A percentile compares a stretch with the other conserved stretches of the same genome.
These are phyloP conservation scores for Henricia sp. DNA, from an alignment of 53 echinoderm and acorn worm species.

Conservation along the genomic window DNA sequence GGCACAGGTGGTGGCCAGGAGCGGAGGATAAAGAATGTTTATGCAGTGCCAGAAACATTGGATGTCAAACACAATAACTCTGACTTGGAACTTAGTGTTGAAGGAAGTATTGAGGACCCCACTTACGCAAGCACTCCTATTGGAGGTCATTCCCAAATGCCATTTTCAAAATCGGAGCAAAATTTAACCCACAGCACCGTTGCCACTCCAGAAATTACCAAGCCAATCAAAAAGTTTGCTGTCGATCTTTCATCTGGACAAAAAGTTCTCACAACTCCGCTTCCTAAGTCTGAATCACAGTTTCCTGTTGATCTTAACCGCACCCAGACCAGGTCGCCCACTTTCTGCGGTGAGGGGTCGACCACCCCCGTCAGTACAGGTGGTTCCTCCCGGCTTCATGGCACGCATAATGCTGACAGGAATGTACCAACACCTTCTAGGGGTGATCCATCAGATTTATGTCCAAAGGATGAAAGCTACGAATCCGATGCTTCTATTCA, in stretches of 20 bases:
- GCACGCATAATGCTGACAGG: not conserved
- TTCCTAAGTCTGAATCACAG: conserved; percentile 68
- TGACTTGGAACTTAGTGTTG: not conserved
- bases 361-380: conserved; percentile 2
- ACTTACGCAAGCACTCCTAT: conserved; percentile 56
- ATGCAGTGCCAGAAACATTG: conserved; percentile 43
- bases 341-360: conserved; percentile 60
- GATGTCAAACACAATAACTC: not conserved
- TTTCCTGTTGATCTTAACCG: conserved; percentile 66
- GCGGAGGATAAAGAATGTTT: not conserved
- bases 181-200: not conserved
- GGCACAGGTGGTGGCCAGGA: not conserved
- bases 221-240: not conserved
- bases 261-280: not conserved
- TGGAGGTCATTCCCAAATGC: not conserved
- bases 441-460: not conserved
- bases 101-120: conserved; percentile 9
- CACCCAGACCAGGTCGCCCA: conserved; percentile 81
- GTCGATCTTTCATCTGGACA: not conserved
- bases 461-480: conserved; percentile 63
- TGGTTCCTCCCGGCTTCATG: conserved; percentile 1
- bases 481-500: conserved; percentile 84
- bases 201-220: not conserved
- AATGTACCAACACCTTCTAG: conserved; percentile 17
- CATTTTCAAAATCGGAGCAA: conserved; percentile 1